phyloP scores from a whole-genome alignment of 2,888 invertebrate species.

The Parnassius mnemosyne region DNA sequence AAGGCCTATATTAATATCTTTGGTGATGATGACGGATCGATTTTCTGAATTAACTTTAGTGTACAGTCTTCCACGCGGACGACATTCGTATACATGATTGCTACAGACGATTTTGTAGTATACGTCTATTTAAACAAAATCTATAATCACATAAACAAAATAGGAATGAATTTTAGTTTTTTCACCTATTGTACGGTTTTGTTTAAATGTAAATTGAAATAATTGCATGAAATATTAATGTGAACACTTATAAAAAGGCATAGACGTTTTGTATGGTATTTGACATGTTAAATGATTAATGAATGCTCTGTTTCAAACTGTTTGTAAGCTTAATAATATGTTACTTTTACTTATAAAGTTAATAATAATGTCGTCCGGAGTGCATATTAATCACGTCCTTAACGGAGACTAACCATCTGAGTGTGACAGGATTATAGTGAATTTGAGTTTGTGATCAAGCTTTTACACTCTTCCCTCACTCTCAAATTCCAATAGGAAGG shows the following conservation, averaged over 20 bases:
- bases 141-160: constrained; percentile 14
- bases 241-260: constrained; percentile 3
- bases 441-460: too few species aligned
- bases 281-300: constrained; percentile 17
- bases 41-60: constrained; percentile 62
- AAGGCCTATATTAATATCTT: constrained; percentile 46
- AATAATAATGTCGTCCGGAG: too few species aligned
- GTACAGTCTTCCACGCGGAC: constrained; percentile 12
- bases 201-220: constrained; percentile 48
- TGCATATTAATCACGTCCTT: too few species aligned
- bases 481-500: too few species aligned
- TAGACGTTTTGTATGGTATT: constrained; percentile 4
- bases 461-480: too few species aligned
- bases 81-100: constrained; percentile 9
- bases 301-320: not conserved
- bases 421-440: too few species aligned
- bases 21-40: constrained; percentile 61
- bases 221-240: constrained; percentile 68
- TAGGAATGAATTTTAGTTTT: not conserved
- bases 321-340: not conserved
- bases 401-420: too few species aligned
- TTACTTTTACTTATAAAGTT: not conserved
- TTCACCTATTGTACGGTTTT: not conserved
- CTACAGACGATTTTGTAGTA: constrained; percentile 21
- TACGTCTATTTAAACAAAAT: constrained; percentile 18